Conservation (phyloP, 37 sponge, comb jelly and placozoan genomes). For the Beroe ovata region DNA sequence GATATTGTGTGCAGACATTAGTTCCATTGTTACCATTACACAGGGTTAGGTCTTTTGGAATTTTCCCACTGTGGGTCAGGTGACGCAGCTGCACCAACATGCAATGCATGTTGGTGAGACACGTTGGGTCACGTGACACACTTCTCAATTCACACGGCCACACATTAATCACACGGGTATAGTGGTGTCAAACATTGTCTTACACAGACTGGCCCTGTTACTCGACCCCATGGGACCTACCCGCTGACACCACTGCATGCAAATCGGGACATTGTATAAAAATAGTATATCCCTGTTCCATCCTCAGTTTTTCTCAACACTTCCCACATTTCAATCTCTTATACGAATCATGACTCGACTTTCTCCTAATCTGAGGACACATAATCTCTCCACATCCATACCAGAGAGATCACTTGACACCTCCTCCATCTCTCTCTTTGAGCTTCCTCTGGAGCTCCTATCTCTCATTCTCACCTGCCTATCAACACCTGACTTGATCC, state of each 20-base stretch:
- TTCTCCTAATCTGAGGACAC: slow-evolving; percentile 16
- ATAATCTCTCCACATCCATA: background rate
- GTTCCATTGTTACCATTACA: too few species aligned
- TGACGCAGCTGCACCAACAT: too few species aligned
- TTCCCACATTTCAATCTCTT: too few species aligned
- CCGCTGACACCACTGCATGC: background rate
- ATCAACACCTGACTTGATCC: background rate
- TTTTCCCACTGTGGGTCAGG: too few species aligned
- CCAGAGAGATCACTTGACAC: background rate
- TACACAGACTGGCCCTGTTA: background rate
- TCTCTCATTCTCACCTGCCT: slow-evolving; percentile 20
- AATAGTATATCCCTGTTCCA: too few species aligned
- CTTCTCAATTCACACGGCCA: background rate
- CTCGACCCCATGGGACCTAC: background rate
- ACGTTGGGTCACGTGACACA: background rate
- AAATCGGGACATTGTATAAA: background rate
- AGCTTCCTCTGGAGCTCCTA: background rate
- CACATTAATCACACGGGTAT: background rate
- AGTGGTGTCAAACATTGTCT: background rate
- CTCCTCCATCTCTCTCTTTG: background rate
- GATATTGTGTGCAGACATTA: too few species aligned
- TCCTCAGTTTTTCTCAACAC: too few species aligned
- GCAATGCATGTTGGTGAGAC: too few species aligned
- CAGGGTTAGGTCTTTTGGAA: too few species aligned
- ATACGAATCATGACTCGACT: slow-evolving; percentile 21